phyloP scores from a whole-genome alignment of 2,113 vertebrate species.

The Rhea pennata region DNA sequence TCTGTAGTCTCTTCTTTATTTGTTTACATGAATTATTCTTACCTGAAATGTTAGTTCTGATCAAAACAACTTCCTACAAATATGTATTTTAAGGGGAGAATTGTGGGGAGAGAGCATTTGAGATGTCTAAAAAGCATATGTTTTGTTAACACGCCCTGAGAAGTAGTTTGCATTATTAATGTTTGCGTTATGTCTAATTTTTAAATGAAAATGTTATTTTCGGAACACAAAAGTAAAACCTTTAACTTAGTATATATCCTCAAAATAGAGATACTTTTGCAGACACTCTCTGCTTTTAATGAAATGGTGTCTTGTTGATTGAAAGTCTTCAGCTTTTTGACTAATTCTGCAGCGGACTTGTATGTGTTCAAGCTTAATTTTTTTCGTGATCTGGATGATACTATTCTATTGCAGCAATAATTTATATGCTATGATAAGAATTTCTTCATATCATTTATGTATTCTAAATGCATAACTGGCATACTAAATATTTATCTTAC shows the following conservation, averaged over 20 bases:
- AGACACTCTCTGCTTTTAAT: neutral
- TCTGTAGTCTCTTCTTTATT: neutral
- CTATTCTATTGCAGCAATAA: neutral
- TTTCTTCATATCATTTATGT: neutral
- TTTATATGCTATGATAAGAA: neutral
- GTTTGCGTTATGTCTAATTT: neutral
- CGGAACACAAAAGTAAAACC: neutral
- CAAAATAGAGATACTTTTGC: neutral
- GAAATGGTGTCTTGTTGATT: neutral
- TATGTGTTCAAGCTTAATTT: neutral
- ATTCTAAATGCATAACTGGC: neutral
- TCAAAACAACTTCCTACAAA: neutral
- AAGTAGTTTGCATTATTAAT: neutral
- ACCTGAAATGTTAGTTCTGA: neutral
- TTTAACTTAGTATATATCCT: neutral
- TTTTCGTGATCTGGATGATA: neutral
- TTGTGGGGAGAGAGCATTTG: neutral
- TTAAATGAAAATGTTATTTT: neutral
- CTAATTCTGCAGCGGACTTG: neutral
- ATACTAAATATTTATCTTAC: neutral
- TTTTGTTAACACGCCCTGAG: neutral
- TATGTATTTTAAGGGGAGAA: neutral
- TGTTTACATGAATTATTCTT: neutral
- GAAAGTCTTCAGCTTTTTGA: neutral
- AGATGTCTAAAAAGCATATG: rapidly evolving